phyloP scores from a whole-genome alignment of 2,888 invertebrate genomes.

The Nomada fabriciana region DNA sequence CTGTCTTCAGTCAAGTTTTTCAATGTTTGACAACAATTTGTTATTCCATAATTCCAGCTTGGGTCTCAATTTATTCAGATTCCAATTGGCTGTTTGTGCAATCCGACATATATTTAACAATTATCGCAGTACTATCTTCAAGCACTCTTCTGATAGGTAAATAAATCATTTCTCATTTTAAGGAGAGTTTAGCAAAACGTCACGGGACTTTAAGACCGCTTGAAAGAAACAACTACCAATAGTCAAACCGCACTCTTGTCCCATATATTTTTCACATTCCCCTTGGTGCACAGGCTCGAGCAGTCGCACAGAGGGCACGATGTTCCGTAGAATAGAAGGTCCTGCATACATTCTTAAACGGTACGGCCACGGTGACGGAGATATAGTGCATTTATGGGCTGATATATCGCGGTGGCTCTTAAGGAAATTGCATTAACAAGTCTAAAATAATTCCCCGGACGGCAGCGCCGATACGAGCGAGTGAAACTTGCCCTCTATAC shows the following conservation, averaged over 20 bases:
- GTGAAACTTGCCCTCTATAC: conserved; percentile 23
- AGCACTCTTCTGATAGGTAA: neutral
- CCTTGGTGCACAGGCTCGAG: too few species aligned
- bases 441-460: conserved; percentile 71
- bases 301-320: conserved; percentile 27
- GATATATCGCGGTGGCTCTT: conserved; percentile 62
- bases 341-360: conserved; percentile 36
- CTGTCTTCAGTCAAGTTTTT: too few species aligned
- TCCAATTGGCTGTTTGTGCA: too few species aligned
- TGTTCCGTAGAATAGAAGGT: conserved; percentile 51
- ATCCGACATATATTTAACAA: too few species aligned
- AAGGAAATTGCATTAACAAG: conserved; percentile 75
- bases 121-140: neutral
- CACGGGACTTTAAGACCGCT: neutral
- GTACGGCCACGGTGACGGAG: conserved; percentile 24
- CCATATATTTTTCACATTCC: conserved; percentile 1
- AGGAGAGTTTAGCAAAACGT: neutral
- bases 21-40: too few species aligned
- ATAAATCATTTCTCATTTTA: neutral
- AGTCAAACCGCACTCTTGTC: neutral
- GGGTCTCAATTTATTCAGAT: too few species aligned
- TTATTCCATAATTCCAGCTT: too few species aligned
- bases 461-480: conserved; percentile 33
- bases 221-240: neutral
- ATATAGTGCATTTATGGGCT: conserved; percentile 47